Percentiles rank a stretch among this genome's conserved stretches.
Evolutionary conservation across 2,113 vertebrate genomes (phyloP).

Genomic region (Seriola aureovittata): DNA sequence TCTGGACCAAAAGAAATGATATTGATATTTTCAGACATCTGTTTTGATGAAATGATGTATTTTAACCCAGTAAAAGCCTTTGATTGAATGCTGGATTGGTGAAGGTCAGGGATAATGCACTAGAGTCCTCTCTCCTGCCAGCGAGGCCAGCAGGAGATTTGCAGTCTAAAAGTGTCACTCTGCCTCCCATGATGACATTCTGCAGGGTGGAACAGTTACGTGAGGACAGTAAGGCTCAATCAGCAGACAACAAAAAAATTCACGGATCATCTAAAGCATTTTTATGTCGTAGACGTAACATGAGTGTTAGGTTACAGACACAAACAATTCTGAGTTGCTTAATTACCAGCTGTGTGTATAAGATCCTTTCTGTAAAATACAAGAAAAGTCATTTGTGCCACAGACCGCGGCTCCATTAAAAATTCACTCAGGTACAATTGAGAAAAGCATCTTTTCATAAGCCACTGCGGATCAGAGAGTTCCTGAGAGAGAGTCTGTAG

Average conservation of each 20-base stretch:
- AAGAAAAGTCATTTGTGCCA: not conserved
- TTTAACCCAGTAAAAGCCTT: slow-evolving; percentile 7
- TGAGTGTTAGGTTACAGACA: too few relatives aligned
- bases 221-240: not conserved
- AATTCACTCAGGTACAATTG: not conserved
- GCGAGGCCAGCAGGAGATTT: not conserved
- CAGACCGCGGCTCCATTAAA: too few relatives aligned
- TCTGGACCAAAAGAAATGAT: not conserved
- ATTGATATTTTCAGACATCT: not conserved
- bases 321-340: too few relatives aligned
- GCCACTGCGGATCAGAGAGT: not conserved
- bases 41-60: not conserved
- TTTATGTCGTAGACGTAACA: too few relatives aligned
- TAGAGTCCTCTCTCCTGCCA: not conserved
- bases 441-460: not conserved
- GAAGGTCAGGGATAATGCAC: slow-evolving; percentile 8
- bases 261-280: too few relatives aligned
- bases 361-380: not conserved
- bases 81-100: not conserved
- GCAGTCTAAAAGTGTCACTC: not conserved
- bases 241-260: not conserved
- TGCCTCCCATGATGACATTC: not conserved
- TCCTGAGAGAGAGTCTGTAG: too few relatives aligned
- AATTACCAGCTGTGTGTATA: not conserved
- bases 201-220: not conserved